A percentile compares a stretch with the other conserved stretches of the same genome.
Conservation (phyloP, 2,797 vertebrate species). For the Pelobates cultripes region DNA sequence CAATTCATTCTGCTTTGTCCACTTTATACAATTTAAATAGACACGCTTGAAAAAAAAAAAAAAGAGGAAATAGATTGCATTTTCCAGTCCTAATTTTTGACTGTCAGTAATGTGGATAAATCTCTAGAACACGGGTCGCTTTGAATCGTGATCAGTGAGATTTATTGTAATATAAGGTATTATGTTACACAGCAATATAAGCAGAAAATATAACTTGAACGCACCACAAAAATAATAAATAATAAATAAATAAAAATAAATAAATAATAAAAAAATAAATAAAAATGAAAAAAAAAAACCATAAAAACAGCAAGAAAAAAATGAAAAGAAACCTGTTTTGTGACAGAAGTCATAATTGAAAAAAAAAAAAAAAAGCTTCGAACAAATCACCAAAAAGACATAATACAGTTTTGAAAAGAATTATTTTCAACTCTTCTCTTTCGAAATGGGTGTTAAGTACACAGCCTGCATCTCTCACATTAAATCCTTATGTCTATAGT, state of each 20-base stretch:
- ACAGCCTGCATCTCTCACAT: constrained; percentile 70
- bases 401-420: not conserved
- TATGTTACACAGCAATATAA: not conserved
- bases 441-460: constrained; percentile 61
- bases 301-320: too few species aligned
- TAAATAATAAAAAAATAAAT: too few species aligned
- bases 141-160: not conserved
- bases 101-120: not conserved
- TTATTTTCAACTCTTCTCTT: not conserved
- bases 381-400: not conserved
- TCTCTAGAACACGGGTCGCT: not conserved
- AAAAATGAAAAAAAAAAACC: too few species aligned
- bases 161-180: not conserved
- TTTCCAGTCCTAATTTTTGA: not conserved
- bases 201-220: not conserved
- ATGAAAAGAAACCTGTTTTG: too few species aligned
- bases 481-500: constrained; percentile 60
- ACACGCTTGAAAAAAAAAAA: too few species aligned
- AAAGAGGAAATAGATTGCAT: too few species aligned
- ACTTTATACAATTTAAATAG: not conserved
- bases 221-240: not conserved
- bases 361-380: not conserved
- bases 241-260: too few species aligned
- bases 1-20: not conserved
- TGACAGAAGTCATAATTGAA: not conserved